These are phyloP conservation scores for Phytoseiulus persimilis DNA, from an alignment of 2,888 invertebrate species.

Conservation along the genomic window DNA sequence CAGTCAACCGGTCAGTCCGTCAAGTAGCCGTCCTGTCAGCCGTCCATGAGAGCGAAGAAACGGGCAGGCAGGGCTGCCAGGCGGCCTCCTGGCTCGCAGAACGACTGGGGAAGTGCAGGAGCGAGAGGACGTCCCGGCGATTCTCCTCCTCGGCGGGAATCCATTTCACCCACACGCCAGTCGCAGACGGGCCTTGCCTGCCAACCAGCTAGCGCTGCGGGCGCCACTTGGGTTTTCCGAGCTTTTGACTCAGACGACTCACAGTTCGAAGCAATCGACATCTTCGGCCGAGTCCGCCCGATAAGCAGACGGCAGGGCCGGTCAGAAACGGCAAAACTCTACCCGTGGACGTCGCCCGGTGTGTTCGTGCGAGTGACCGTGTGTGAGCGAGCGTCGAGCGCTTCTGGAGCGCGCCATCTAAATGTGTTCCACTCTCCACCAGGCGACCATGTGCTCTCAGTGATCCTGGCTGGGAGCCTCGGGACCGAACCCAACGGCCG, in stretches of 20 bases:
- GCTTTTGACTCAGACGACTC: neutral
- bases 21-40: neutral
- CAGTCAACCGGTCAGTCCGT: neutral
- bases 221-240: neutral
- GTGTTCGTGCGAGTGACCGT: neutral
- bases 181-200: neutral
- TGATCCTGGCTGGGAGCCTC: neutral
- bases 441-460: neutral
- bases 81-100: neutral
- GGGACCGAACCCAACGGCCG: neutral
- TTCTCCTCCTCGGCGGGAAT: constrained; percentile 5
- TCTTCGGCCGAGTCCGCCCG: neutral
- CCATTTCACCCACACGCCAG: neutral
- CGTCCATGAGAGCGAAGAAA: neutral
- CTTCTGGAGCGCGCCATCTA: neutral
- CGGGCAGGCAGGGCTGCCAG: neutral
- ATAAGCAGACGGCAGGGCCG: neutral
- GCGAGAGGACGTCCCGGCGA: neutral
- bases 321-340: neutral
- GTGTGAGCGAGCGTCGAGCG: neutral
- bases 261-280: neutral
- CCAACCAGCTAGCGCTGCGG: neutral
- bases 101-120: neutral
- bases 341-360: neutral
- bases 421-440: neutral